phyloP scores from a whole-genome alignment of 2,113 vertebrate genomes.

The Clarias batrachus region DNA sequence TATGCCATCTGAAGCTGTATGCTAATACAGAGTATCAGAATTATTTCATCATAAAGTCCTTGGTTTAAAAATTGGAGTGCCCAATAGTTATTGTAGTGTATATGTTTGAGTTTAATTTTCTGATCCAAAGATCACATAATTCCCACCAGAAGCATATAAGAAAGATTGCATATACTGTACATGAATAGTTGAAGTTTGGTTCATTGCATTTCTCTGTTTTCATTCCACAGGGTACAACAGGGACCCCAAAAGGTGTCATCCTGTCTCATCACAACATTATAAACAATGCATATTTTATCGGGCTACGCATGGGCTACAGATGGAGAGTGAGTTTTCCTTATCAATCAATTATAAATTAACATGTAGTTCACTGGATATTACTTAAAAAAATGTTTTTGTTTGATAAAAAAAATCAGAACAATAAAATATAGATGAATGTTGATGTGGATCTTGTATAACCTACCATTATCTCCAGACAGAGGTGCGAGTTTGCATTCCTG shows the following conservation, averaged over 20 bases:
- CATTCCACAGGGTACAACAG: slow-evolving; percentile 87
- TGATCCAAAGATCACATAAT: not conserved
- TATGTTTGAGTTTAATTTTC: not conserved
- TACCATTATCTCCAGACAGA: slow-evolving; percentile 59
- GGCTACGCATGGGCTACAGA: slow-evolving; percentile 69
- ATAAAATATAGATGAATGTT: not conserved
- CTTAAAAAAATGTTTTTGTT: not conserved
- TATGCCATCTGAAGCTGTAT: not conserved
- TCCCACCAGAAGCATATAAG: not conserved
- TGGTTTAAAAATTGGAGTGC: not conserved
- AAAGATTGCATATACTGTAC: not conserved
- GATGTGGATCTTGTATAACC: not conserved
- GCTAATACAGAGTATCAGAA: not conserved
- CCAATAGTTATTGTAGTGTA: not conserved
- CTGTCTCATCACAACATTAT: slow-evolving; percentile 90
- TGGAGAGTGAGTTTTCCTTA: slow-evolving; percentile 72
- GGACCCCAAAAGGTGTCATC: slow-evolving; percentile 88
- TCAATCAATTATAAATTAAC: not conserved
- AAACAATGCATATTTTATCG: slow-evolving; percentile 81
- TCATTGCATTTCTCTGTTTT: not conserved
- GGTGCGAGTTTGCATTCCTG: slow-evolving; percentile 68
- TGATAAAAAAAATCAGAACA: not conserved
- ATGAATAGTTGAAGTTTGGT: not conserved
- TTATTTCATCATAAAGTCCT: not conserved
- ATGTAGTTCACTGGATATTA: not conserved